Evolutionary conservation across 2,113 vertebrate genomes (phyloP), one percentile per base, ranked within the genome.

Genomic region (Lepus timidus): DNA sequence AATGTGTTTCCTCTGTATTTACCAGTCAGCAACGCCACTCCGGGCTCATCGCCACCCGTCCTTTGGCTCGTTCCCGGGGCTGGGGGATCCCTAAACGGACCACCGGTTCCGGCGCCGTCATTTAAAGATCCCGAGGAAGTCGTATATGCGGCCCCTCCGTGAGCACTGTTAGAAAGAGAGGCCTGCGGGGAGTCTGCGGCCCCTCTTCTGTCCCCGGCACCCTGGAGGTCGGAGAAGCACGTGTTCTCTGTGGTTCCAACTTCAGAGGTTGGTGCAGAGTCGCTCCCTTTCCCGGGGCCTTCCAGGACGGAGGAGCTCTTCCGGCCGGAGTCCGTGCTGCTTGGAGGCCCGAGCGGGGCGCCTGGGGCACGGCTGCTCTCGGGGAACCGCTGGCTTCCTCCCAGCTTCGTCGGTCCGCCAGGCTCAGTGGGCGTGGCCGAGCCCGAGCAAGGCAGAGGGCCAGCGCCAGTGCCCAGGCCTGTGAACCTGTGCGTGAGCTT

Each of bases 231-330:
- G 0, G 51, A 62, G 12, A 88, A 90, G 27, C 23, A 29, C 29
- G 16, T 0, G 3, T 9, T 67, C 80, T 11, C 19, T 39, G 55
- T 5, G 6, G 49, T 14, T 0, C 4, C 0, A 3, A 83, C 16
- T 4, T 85, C 68, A 6, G 31, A 52, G 1, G 22, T 81, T 49
- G 52, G 91, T 2, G 6, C 17, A 36, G 61, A 62, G 23, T 17
- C 65, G 10, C 9, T 44, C 14, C 81, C 90, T n/a, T 27, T 58
- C 9, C 55, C 0, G 0, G 49, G 1, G 25, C 25, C 81, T 49
- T 58, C 55, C 14, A 4, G 55, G 55, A 20, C 19, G 19, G 12
- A 58, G 13, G 55, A 44, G 44, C 44, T 44, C 44, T 44, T 58
- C 14, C 14, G 19, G 13, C 13, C 19, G 55, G 55, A 58, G 55